Percentiles rank a stretch among this genome's conserved stretches.
Conservation (phyloP, 2,113 vertebrate genomes). For the Leptodactylus fuscus region DNA sequence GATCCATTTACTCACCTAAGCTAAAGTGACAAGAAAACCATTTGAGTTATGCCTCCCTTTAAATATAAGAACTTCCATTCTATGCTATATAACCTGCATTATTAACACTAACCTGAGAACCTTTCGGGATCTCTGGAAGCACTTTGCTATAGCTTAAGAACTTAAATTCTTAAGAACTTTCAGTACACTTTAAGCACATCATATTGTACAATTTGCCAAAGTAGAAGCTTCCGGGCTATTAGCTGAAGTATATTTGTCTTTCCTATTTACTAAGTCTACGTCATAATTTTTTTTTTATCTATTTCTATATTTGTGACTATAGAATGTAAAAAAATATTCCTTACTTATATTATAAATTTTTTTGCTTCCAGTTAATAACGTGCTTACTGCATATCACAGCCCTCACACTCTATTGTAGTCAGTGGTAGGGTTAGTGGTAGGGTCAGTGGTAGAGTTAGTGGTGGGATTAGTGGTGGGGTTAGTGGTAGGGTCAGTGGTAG, state of each 20-base stretch:
- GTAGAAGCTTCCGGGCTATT: neutral
- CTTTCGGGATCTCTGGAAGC: neutral
- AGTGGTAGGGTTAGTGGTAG: neutral
- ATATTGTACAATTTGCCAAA: slow-evolving; percentile 23
- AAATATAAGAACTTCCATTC: slow-evolving; percentile 29
- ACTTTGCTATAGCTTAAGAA: no score
- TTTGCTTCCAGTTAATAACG: neutral
- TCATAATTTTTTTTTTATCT: neutral
- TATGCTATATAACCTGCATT: slow-evolving; percentile 17
- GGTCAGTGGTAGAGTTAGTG: no score
- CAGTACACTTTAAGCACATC: slow-evolving; percentile 10
- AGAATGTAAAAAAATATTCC: neutral
- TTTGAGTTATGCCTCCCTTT: slow-evolving; percentile 21
- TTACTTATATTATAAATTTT: no score
- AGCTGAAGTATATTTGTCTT: slow-evolving; percentile 18
- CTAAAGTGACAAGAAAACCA: slow-evolving; percentile 5
- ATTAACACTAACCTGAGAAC: slow-evolving; percentile 23
- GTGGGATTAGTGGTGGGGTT: no score
- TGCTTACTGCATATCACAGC: no score
- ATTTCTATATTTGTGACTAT: neutral
- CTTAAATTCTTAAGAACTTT: slow-evolving; percentile 8
- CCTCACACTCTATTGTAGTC: neutral
- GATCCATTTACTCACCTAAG: slow-evolving; percentile 18
- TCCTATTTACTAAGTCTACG: neutral
- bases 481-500: no score